Evolutionary conservation across 2,888 invertebrate species (phyloP).

Genomic region (Steinernema carpocapsae): DNA sequence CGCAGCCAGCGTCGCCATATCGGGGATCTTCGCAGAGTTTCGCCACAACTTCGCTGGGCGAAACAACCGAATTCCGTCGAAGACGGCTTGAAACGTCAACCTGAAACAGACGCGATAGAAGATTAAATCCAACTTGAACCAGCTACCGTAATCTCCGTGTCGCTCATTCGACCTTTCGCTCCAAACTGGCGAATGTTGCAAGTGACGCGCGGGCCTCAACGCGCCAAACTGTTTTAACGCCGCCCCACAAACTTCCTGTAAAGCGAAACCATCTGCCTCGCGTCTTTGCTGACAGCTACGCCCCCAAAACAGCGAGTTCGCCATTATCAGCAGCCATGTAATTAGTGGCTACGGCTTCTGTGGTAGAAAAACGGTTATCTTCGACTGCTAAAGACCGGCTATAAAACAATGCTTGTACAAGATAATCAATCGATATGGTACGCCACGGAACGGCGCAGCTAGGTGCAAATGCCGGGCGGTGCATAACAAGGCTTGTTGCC

Average conservation of each 20-base stretch:
- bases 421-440: not conserved
- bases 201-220: constrained; percentile 17
- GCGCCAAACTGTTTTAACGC: too few relatives aligned
- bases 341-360: too few relatives aligned
- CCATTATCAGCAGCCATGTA: too few relatives aligned
- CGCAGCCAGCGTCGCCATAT: not conserved
- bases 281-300: too few relatives aligned
- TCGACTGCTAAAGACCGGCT: too few relatives aligned
- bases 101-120: not conserved
- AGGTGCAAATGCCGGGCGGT: constrained; percentile 42
- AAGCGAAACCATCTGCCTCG: too few relatives aligned
- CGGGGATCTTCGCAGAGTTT: not conserved
- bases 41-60: not conserved
- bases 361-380: too few relatives aligned
- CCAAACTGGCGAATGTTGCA: not conserved
- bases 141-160: constrained; percentile 5
- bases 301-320: not conserved
- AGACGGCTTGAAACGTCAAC: not conserved
- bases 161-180: not conserved
- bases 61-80: not conserved
- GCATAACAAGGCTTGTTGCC: constrained; percentile 62
- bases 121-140: not conserved
- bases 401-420: not conserved
- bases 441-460: too few relatives aligned
- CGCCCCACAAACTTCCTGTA: not conserved